Percentiles rank a stretch among this genome's conserved stretches.
Conservation (phyloP, 2,888 invertebrate genomes). For the Argyresthia albistria region DNA sequence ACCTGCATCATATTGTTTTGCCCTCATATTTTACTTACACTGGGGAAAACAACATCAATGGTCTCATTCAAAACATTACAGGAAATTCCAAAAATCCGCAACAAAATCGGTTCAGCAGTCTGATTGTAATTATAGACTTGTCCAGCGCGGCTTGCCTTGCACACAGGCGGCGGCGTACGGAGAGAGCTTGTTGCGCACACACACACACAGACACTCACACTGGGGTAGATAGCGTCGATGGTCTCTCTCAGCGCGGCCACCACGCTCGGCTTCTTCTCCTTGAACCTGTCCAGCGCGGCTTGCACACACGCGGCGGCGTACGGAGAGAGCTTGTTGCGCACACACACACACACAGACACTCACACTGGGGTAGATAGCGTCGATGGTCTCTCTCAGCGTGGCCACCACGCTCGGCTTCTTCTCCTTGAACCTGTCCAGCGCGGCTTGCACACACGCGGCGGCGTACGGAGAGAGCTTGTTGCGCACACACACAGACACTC, state of each 20-base stretch:
- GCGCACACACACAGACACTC: conserved; percentile 31
- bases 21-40: too few species aligned
- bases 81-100: too few species aligned
- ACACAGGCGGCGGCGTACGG: conserved; percentile 86
- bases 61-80: conserved; percentile 93
- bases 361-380: conserved; percentile 87
- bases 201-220: too few species aligned
- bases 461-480: conserved; percentile 44
- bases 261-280: too few species aligned
- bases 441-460: conserved; percentile 78
- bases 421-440: conserved; percentile 97
- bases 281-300: conserved; percentile 93
- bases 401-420: too few species aligned
- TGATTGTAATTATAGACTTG: conserved; percentile 99
- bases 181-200: conserved; percentile 90
- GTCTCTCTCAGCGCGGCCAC: conserved; percentile 90
- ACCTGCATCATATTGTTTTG: too few species aligned
- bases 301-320: conserved; percentile 86
- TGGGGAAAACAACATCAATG: conserved; percentile 88
- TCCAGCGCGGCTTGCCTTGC: conserved; percentile 83
- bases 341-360: too few species aligned
- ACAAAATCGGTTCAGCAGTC: conserved; percentile 78
- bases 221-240: conserved; percentile 88
- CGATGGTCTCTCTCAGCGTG: conserved; percentile 90
- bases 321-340: conserved; percentile 89